These are phyloP conservation scores for Borostomias antarcticus DNA, from an alignment of 2,797 vertebrate species.

Conservation along the genomic window DNA sequence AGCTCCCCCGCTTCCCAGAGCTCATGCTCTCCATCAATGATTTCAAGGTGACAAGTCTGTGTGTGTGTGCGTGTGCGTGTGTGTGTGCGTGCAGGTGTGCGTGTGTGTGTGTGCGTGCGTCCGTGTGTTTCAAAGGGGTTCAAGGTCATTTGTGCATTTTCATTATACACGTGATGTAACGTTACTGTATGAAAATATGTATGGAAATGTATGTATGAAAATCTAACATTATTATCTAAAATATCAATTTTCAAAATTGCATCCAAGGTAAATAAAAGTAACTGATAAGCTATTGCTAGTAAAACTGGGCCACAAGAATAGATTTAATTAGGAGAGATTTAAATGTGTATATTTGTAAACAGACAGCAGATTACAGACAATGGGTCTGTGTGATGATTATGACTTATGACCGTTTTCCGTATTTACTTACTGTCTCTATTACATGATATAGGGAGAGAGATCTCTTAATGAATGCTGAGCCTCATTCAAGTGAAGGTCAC, in stretches of 20 bases:
- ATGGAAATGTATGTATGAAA: no score
- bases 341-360: no score
- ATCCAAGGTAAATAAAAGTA: no score
- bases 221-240: no score
- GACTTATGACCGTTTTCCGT: no score
- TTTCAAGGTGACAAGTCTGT: constrained; percentile 88
- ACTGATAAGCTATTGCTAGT: no score
- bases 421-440: no score
- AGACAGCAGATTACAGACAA: no score
- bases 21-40: constrained; percentile 98
- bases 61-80: constrained; percentile 16
- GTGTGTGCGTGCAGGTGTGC: constrained; percentile 17
- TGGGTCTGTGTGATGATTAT: background rate
- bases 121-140: background rate
- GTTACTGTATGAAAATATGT: background rate
- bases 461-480: background rate
- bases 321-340: no score
- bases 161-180: background rate
- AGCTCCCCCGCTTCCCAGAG: constrained; percentile 96
- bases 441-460: no score
- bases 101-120: constrained; percentile 15
- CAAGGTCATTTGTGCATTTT: background rate
- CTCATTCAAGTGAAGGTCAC: constrained; percentile 21
- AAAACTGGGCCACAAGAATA: no score
- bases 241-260: no score